Evolutionary conservation across 2,113 vertebrate species (phyloP), one percentile per base, ranked within the genome.

Genomic region (Orthonyx spaldingii): DNA sequence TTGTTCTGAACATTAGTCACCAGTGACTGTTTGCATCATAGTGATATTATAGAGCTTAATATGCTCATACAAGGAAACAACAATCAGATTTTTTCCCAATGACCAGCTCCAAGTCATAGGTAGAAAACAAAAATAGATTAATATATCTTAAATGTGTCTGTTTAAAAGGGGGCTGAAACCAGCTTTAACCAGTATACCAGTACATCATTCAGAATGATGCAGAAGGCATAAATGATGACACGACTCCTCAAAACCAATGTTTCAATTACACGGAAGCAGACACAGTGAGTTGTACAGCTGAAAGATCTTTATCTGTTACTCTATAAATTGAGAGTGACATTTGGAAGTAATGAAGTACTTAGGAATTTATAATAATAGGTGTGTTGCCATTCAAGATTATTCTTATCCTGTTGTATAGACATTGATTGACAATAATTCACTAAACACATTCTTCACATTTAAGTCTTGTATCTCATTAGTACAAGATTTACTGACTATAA

Each of bases 281-380:
- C 65, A 87, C 89, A 97, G 56, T 56, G 60, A 89, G 44, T 42
- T 92, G 53, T 70, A 79, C 91, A 90, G 44, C 90, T 57, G 88
- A 96, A 95, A 96, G 89, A 94, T 97, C 89, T 97, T 98, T 97
- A 93, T 98, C 94, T 98, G 96, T 96, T 98, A 97, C 96, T 98
- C 87, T 97, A 1, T 96, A 97, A 97, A 97, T 95, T 97, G 94
- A 96, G 91, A 98, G 56, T 98, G 97, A 97, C 96, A 97, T 98
- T 98, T 97, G 90, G 37, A 97, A 97, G 95, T 97, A 97, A 96
- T 96, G 94, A 98, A 97, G 80, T 96, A 95, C 95, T 97, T 98
- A 97, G 94, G 97, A 97, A 98, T 98, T 97, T 98, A 84, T 97
- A 97, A 96, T 97, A 97, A 97, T 97, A 96, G 92, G 26, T 95